These are phyloP conservation scores for Anneissia japonica DNA, from an alignment of 35 echinoderm and acorn worm genomes.

Conservation along the genomic window DNA sequence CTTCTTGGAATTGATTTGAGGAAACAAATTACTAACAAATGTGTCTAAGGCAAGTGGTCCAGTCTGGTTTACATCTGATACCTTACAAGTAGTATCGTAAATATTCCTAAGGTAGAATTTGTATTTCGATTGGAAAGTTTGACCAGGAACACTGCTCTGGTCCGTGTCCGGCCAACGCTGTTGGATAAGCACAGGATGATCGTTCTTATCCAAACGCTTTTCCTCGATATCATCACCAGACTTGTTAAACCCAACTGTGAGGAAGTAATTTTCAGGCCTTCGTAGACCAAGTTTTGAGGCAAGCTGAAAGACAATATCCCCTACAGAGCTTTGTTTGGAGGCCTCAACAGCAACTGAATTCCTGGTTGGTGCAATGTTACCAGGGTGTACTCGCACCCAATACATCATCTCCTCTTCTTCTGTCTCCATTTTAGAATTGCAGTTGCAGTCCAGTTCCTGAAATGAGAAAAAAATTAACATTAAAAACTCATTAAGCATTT, in stretches of 20 bases:
- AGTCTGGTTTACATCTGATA: slow-evolving; percentile 53
- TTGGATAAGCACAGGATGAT: slow-evolving; percentile 85
- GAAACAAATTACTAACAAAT: slow-evolving; percentile 93
- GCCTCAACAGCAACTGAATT: slow-evolving; percentile 67
- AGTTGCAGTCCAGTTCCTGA: background rate
- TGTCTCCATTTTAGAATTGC: background rate
- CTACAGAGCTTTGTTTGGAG: slow-evolving; percentile 71
- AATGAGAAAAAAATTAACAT: background rate
- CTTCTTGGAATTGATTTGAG: slow-evolving; percentile 56
- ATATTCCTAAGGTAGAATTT: slow-evolving; percentile 70
- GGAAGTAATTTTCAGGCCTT: slow-evolving; percentile 50
- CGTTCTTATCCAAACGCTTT: slow-evolving; percentile 41
- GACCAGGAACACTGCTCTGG: slow-evolving; percentile 29
- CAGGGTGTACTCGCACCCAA: slow-evolving; percentile 81
- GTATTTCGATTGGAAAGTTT: slow-evolving; percentile 71
- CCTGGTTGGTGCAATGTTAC: slow-evolving; percentile 38
- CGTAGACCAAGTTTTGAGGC: slow-evolving; percentile 55
- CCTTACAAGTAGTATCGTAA: slow-evolving; percentile 51
- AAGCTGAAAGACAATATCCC: slow-evolving; percentile 37
- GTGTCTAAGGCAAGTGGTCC: slow-evolving; percentile 61
- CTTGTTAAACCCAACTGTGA: slow-evolving; percentile 72
- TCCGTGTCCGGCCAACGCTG: slow-evolving; percentile 75
- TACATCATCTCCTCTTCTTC: slow-evolving; percentile 76
- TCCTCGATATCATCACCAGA: slow-evolving; percentile 75
- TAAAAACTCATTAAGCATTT: no score